Evolutionary conservation across 2,888 invertebrate genomes (phyloP).

Genomic region (Callimorpha dominula): DNA sequence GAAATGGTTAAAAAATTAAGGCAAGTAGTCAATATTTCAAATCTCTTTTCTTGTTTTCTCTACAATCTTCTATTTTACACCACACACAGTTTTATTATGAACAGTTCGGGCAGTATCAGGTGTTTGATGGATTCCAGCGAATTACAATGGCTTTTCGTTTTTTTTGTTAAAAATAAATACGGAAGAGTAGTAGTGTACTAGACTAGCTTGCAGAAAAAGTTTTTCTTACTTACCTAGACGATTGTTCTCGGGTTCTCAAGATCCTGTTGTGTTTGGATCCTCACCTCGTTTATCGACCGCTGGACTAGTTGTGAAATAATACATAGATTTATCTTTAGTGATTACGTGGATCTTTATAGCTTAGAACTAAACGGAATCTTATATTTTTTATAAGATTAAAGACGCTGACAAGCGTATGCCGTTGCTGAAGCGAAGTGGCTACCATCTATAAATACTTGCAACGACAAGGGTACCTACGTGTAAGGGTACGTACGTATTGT

Average conservation of each 20-base stretch:
- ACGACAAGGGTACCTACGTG: too few relatives aligned
- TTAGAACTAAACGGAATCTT: background rate
- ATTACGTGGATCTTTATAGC: background rate
- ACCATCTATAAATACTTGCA: too few relatives aligned
- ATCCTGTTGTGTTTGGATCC: background rate
- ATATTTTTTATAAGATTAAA: background rate
- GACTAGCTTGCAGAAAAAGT: background rate
- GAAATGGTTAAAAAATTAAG: too few relatives aligned
- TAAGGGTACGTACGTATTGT: too few relatives aligned
- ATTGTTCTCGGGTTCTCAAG: background rate
- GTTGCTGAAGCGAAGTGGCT: too few relatives aligned
- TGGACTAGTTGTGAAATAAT: background rate
- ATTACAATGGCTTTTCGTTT: constrained; percentile 41
- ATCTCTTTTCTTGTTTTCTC: background rate
- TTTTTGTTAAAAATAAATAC: constrained; percentile 43
- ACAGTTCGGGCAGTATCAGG: constrained; percentile 59
- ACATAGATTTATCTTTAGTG: background rate
- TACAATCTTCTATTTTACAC: constrained; percentile 37
- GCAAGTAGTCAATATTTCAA: too few relatives aligned
- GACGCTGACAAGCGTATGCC: too few relatives aligned
- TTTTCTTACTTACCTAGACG: background rate
- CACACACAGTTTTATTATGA: constrained; percentile 50
- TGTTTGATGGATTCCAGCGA: constrained; percentile 59
- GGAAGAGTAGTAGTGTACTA: background rate
- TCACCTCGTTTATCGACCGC: background rate